Base-by-base conservation (phyloP, 2,797 vertebrate genomes). In the Jordanella pulchra region DNA sequence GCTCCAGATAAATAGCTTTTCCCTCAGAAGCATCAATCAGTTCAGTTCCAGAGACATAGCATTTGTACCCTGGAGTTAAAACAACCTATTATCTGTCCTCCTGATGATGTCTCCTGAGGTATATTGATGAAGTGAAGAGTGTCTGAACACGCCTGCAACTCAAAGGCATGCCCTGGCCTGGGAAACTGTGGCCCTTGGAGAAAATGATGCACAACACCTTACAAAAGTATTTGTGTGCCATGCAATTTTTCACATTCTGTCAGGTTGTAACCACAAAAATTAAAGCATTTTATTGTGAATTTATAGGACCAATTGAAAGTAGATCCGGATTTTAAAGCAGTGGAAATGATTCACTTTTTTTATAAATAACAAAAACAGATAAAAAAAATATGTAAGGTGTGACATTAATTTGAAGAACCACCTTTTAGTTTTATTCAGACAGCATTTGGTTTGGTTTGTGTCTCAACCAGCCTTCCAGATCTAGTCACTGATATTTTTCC, bases 11-110 rank as follows among this genome's bases (percentile, higher is more conserved):
- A 86, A 82, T 86, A 76, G 63, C 6, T 60, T 74, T 47, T 66
- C n/a, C 80, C 65, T 71, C 80, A 87, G 80, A 88, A 78, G 69
- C 89, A 92, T 93, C 87, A 85, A 87, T 92, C 90, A 92, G 7
- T 48, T 63, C 30, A 73, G 27, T 72, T 71, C 74, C 51, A 79
- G 74, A 74, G 68, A 69, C 70, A 35, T 63, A 64, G 66, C 7
- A 66, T 78, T 53, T 83, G 80, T 87, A 82, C 80, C 84, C 79
- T 71, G 0, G 44, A 82, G 87, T 80, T 45, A 75, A 77, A 80
- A 82, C 77, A 91, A 71, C 71, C 81, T 44, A 78, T 83, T 79
- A 86, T 83, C 77, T 83, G 78, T 85, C 75, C 84, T 32, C 63
- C 56, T 78, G 84, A 89, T 78, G 69, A 67, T 78, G 79, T 70